A percentile compares a stretch with the other conserved stretches of the same genome.
These are phyloP conservation scores for Anthophora plumipes DNA, from an alignment of 2,888 invertebrate genomes.

Conservation along the genomic window DNA sequence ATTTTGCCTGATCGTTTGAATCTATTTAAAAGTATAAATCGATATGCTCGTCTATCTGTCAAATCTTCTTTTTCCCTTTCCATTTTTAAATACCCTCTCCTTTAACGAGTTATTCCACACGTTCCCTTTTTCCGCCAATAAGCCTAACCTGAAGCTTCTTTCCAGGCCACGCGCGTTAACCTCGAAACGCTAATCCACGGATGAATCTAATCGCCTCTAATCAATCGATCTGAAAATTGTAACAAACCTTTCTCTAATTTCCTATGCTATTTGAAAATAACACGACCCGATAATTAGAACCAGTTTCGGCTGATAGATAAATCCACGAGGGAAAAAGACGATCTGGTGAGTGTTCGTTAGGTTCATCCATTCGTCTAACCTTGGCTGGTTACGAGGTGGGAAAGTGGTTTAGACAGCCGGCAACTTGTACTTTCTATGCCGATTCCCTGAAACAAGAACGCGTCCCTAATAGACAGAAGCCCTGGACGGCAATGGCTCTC, in stretches of 20 bases:
- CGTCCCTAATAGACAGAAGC: conserved; percentile 35
- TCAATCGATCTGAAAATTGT: conserved; percentile 22
- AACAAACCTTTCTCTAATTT: conserved; percentile 49
- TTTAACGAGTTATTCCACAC: background rate
- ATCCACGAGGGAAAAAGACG: background rate
- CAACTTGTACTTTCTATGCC: conserved; percentile 48
- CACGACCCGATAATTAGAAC: conserved; percentile 27
- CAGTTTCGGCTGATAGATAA: conserved; percentile 5
- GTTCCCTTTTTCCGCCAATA: conserved; percentile 13
- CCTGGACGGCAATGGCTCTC: conserved; percentile 12
- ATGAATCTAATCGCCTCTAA: conserved; percentile 24
- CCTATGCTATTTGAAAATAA: conserved; percentile 14
- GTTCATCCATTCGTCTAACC: conserved; percentile 31
- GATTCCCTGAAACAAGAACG: conserved; percentile 39
- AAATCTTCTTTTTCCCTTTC: too few species aligned
- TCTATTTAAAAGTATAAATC: background rate
- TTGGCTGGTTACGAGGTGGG: conserved; percentile 6
- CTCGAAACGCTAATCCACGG: conserved; percentile 31
- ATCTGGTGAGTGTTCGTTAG: conserved; percentile 9
- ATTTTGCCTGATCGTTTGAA: background rate
- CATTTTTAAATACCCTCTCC: background rate
- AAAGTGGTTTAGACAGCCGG: conserved; percentile 46
- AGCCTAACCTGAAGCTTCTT: background rate
- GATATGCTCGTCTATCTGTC: background rate
- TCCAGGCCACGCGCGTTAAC: conserved; percentile 33